Percentiles rank a stretch among this genome's conserved stretches.
Evolutionary conservation across 2,888 invertebrate genomes (phyloP).

Genomic region (Sarcophaga rosellei): DNA sequence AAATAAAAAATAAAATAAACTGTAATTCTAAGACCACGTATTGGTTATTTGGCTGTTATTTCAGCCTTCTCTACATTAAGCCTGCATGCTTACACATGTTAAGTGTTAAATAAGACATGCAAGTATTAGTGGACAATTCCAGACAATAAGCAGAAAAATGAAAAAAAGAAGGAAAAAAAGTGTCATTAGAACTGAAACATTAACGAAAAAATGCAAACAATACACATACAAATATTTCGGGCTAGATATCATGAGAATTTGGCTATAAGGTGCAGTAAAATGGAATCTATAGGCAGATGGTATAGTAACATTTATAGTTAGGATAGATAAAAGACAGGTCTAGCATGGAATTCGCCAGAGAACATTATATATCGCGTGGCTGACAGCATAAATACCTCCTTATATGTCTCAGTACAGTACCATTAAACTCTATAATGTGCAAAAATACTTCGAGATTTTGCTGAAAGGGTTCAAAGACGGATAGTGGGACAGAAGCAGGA

Average conservation of each 20-base stretch:
- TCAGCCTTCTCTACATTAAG: conserved; percentile 44
- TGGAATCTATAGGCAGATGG: too few relatives aligned
- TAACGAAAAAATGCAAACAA: conserved; percentile 12
- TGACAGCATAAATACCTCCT: too few relatives aligned
- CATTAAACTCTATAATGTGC: too few relatives aligned
- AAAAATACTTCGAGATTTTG: too few relatives aligned
- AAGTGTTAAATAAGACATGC: conserved; percentile 67
- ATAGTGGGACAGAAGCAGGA: too few relatives aligned
- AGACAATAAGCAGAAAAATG: conserved; percentile 12
- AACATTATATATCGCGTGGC: too few relatives aligned
- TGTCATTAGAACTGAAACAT: conserved; percentile 65
- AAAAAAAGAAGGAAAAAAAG: conserved; percentile 40
- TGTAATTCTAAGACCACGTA: conserved; percentile 32
- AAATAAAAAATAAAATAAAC: conserved; percentile 21
- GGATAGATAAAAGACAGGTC: too few relatives aligned
- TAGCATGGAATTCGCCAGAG: too few relatives aligned
- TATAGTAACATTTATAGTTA: too few relatives aligned
- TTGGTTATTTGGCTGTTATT: conserved; percentile 13
- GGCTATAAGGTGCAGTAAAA: neutral
- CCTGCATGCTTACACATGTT: conserved; percentile 59
- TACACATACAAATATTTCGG: neutral
- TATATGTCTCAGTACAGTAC: too few relatives aligned
- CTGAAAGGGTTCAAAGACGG: too few relatives aligned
- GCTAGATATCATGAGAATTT: conserved; percentile 48
- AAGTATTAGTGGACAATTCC: conserved; percentile 61